phyloP scores from a whole-genome alignment of 2,888 invertebrate species.

The Rapana venosa region DNA sequence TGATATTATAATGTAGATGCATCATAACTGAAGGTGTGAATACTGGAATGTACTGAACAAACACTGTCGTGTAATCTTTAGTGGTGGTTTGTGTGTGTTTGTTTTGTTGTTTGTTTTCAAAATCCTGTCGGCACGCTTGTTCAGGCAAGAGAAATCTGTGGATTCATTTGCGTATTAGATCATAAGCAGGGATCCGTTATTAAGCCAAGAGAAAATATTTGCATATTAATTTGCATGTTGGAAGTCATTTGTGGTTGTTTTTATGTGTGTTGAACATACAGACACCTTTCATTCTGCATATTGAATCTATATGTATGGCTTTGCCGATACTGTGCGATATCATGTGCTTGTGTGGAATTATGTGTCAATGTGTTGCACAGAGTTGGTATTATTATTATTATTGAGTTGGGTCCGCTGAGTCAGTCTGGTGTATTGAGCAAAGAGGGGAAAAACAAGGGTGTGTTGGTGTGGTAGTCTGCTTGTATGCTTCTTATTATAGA shows the following conservation, averaged over 20 bases:
- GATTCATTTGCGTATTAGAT: too few relatives aligned
- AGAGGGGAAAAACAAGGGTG: too few relatives aligned
- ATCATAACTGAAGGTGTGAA: too few relatives aligned
- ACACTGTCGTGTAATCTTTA: too few relatives aligned
- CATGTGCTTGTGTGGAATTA: neutral
- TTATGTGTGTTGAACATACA: neutral
- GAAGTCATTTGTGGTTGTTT: neutral
- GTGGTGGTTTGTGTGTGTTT: too few relatives aligned
- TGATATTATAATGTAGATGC: too few relatives aligned
- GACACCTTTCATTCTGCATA: neutral
- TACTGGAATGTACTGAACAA: too few relatives aligned
- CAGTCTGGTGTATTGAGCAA: neutral
- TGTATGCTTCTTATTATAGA: neutral
- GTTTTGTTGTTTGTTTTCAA: too few relatives aligned
- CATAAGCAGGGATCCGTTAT: neutral
- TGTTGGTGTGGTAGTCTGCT: neutral
- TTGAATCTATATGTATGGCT: neutral
- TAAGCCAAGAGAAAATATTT: neutral
- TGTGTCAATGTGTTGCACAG: neutral
- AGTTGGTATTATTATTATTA: too few relatives aligned
- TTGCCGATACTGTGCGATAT: neutral
- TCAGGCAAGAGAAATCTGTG: too few relatives aligned
- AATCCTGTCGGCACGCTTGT: too few relatives aligned
- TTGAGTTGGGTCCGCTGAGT: neutral
- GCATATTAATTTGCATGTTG: neutral